Conservation (phyloP, 1,140 invertebrate species). For the Uloborus diversus region DNA sequence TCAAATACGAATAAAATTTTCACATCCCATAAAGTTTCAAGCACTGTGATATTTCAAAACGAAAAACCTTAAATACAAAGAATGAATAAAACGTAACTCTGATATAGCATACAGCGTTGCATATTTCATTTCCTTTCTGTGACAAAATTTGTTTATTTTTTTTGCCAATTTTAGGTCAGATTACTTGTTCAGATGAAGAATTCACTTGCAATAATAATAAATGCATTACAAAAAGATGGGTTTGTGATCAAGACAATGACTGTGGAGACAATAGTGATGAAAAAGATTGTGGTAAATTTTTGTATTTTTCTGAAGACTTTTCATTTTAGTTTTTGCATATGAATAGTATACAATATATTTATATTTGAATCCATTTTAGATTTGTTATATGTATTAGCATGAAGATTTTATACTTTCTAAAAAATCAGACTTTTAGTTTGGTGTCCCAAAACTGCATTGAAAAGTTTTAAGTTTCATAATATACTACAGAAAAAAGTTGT, state of each 20-base stretch:
- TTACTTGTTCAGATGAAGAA: conserved; percentile 82
- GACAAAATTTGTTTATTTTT: too few relatives aligned
- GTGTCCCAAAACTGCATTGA: not conserved
- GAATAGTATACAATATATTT: not conserved
- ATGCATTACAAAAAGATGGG: conserved; percentile 86
- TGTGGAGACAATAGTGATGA: conserved; percentile 94
- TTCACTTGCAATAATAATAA: conserved; percentile 92
- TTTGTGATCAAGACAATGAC: conserved; percentile 94
- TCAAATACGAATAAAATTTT: too few relatives aligned
- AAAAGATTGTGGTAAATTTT: conserved; percentile 65
- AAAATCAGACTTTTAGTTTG: not conserved
- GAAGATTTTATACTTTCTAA: not conserved
- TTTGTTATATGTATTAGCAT: not conserved
- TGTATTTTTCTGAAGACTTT: not conserved
- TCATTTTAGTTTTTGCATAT: not conserved
- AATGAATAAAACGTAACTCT: too few relatives aligned
- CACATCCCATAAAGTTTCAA: too few relatives aligned
- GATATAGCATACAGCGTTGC: too few relatives aligned
- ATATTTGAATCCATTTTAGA: not conserved
- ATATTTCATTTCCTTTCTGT: too few relatives aligned
- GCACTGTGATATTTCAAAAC: too few relatives aligned
- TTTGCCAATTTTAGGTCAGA: conserved; percentile 23
- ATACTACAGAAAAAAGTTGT: too few relatives aligned
- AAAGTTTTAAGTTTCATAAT: not conserved
- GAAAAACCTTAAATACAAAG: too few relatives aligned